Percentiles rank a stretch among this genome's conserved stretches.
phyloP scores from a whole-genome alignment of 2,113 vertebrate species.

The Pachycephala philippinensis region DNA sequence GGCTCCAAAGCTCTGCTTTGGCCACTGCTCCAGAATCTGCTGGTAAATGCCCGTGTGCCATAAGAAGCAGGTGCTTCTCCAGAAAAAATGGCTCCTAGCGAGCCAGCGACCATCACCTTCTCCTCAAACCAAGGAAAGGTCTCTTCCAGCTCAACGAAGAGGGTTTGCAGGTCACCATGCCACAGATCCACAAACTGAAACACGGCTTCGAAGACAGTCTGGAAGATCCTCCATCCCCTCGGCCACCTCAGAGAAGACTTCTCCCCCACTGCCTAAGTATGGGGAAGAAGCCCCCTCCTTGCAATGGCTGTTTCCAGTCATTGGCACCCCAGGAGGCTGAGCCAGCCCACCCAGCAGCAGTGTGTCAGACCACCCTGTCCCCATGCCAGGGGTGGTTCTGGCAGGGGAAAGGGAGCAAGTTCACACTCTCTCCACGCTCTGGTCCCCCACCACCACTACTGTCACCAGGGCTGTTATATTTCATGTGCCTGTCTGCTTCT shows the following conservation, averaged over 20 bases:
- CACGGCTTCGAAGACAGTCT: rapidly evolving
- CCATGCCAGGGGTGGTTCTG: rapidly evolving
- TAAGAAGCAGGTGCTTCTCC: not conserved
- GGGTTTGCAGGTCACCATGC: not conserved
- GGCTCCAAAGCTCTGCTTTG: not conserved
- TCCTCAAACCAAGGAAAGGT: not conserved
- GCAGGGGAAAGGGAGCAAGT: not conserved
- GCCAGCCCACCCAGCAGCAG: not conserved
- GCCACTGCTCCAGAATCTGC: not conserved
- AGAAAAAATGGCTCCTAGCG: not conserved
- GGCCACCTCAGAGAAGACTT: not conserved
- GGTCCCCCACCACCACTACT: not conserved
- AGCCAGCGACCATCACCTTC: not conserved
- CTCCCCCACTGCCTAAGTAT: not conserved
- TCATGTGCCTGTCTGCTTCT: not conserved
- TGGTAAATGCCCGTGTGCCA: rapidly evolving
- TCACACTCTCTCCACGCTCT: not conserved
- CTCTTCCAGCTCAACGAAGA: not conserved
- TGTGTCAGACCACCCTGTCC: rapidly evolving
- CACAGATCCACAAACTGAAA: not conserved
- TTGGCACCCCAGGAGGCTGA: not conserved
- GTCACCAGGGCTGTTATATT: not conserved
- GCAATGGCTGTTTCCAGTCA: not conserved
- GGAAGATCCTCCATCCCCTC: not conserved
- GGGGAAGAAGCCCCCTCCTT: not conserved